These are phyloP conservation scores for Osmoderma eremita DNA, from an alignment of 2,888 invertebrate species.

Conservation along the genomic window DNA sequence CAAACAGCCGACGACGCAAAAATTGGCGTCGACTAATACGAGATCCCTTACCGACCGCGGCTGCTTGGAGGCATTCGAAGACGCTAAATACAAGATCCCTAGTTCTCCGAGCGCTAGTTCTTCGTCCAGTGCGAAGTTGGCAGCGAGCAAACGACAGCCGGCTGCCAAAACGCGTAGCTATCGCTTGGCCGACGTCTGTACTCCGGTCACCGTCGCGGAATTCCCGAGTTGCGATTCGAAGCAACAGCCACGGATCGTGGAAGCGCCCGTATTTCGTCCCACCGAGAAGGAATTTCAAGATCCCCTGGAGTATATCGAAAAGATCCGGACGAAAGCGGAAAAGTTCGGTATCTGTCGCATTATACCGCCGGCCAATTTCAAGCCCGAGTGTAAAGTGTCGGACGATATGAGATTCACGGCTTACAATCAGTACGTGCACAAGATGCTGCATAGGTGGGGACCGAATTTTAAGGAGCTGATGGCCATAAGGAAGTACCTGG, in stretches of 20 bases:
- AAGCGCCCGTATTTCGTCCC: constrained; percentile 84
- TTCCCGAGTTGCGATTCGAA: constrained; percentile 42
- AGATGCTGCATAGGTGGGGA: constrained; percentile 89
- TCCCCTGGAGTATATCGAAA: constrained; percentile 85
- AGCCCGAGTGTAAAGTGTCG: constrained; percentile 82
- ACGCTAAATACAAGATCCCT: constrained; percentile 61
- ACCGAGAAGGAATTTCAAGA: constrained; percentile 86
- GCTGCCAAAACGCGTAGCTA: no score
- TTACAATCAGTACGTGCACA: constrained; percentile 89
- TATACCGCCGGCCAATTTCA: constrained; percentile 82
- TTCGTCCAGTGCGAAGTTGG: constrained; percentile 61
- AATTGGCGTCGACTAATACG: constrained; percentile 29
- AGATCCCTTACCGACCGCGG: no score
- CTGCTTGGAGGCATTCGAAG: constrained; percentile 54
- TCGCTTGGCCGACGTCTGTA: constrained; percentile 52
- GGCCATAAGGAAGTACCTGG: constrained; percentile 84
- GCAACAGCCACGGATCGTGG: constrained; percentile 69
- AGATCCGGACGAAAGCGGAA: constrained; percentile 79
- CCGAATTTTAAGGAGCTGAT: constrained; percentile 85
- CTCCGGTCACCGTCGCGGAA: constrained; percentile 55
- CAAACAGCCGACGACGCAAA: constrained; percentile 49
- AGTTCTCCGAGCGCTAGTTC: constrained; percentile 63
- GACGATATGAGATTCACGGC: constrained; percentile 89
- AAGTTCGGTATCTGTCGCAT: constrained; percentile 89
- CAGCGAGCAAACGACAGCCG: constrained; percentile 53